These are phyloP conservation scores for Caenorhabditis sp. DNA, from an alignment of 2,888 invertebrate species.

Conservation along the genomic window DNA sequence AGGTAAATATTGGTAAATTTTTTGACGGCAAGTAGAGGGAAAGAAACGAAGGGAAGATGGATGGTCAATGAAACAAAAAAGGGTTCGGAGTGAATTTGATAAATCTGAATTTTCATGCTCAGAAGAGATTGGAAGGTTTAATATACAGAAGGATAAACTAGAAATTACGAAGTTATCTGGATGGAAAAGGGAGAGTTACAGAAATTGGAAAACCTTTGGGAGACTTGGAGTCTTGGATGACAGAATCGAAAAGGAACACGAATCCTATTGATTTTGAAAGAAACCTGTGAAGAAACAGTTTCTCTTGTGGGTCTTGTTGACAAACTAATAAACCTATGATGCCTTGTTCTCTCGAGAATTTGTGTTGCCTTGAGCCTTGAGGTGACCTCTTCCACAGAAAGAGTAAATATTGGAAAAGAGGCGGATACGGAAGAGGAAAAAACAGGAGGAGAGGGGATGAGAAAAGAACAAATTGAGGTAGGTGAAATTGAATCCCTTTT, in stretches of 20 bases:
- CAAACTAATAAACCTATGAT: constrained; percentile 46
- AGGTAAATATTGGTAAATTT: constrained; percentile 61
- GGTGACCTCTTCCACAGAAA: constrained; percentile 49
- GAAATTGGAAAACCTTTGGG: too few relatives aligned
- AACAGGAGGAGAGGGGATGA: constrained; percentile 8
- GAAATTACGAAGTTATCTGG: too few relatives aligned
- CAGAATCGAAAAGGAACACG: background rate
- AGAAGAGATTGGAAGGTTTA: background rate
- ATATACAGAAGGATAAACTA: background rate
- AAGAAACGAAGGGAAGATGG: background rate
- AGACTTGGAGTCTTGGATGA: too few relatives aligned
- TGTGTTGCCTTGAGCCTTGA: constrained; percentile 44
- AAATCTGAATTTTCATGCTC: too few relatives aligned
- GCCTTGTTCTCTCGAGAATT: constrained; percentile 27
- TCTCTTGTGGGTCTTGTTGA: constrained; percentile 14
- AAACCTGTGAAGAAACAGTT: constrained; percentile 1
- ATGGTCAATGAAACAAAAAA: constrained; percentile 25
- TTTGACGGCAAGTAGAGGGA: constrained; percentile 27
- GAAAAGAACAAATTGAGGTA: background rate
- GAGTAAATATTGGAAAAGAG: constrained; percentile 39
- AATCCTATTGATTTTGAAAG: background rate
- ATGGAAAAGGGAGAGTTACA: too few relatives aligned
- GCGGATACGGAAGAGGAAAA: constrained; percentile 38
- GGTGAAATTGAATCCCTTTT: constrained; percentile 32
- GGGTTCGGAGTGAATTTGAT: background rate